These are phyloP conservation scores for Bambusicola thoracicus DNA, from an alignment of 2,113 vertebrate genomes.

Conservation along the genomic window DNA sequence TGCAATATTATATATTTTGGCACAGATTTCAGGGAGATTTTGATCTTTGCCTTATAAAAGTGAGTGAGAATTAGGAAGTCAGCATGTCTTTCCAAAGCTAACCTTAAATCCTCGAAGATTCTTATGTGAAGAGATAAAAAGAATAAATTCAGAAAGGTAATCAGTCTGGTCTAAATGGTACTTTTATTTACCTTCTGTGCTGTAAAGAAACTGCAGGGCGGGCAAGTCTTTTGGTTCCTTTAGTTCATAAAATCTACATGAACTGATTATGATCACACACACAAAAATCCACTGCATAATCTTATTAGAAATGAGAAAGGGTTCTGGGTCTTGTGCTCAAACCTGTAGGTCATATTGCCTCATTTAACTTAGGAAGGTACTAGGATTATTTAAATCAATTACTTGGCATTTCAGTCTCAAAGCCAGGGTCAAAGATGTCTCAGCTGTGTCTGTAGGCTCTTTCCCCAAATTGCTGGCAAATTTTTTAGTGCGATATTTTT, in stretches of 20 bases:
- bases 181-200: slow-evolving; percentile 7
- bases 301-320: background rate
- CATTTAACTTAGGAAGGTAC: background rate
- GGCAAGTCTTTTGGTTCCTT: background rate
- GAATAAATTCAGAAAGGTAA: background rate
- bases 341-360: background rate
- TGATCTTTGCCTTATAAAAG: background rate
- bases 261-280: background rate
- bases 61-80: background rate
- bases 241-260: background rate
- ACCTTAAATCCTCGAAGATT: background rate
- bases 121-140: background rate
- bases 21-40: background rate
- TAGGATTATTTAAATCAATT: slow-evolving; percentile 18
- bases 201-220: background rate
- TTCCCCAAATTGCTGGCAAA: background rate
- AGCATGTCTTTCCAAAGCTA: background rate
- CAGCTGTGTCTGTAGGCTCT: background rate
- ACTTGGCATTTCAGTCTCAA: background rate
- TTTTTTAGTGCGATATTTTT: background rate
- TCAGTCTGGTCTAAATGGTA: background rate
- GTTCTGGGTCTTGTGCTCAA: background rate
- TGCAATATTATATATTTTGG: background rate
- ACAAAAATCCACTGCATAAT: background rate
- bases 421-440: background rate